Base-by-base conservation (phyloP, 2,888 invertebrate genomes). In the Griposia aprilina region DNA sequence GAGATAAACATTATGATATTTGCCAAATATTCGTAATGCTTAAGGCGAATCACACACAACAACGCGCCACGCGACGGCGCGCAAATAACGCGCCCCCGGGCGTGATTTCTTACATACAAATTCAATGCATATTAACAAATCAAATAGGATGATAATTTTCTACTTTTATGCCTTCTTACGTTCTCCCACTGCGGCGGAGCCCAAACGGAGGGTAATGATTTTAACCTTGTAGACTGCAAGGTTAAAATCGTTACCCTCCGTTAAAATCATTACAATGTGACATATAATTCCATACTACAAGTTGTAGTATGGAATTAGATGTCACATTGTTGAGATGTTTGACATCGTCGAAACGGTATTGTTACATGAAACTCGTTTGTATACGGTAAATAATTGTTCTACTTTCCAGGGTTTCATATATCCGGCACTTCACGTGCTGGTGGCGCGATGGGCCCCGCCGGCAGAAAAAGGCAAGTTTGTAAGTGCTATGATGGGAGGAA, bases 391-490 rank as follows among this genome's bases (percentile, higher is more conserved):
- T 78, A 52, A 76, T 88, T 81, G 69, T 82, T 60, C 60, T 73
- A 74, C 71, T 78, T 94, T 94, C 68, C 90, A 97, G 96, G 98
- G 98, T 17, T 95, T 97, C 41, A 93, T 97, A 45, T 98, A 98
- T 92, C 98, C 98, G 5, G 96, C 97, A 8, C 95, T 97, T 17
- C 98, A 98, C 85, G 97, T 97, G 7, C 90, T 98, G 78, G 97
- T 98, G 8, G 98, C 98, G 0, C 97, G 97, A 89, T 98, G 98
- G 98, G 97, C 98, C 0, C 98, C 98, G 0, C 98, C 98, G 2
- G 97, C 97, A n/a, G 98, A 98, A 91, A 98, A 98, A 91, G 97
- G 98, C 15, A 98, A 98, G 90, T 98, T 98, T 90, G 96, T 98
- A 1, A 97, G 98, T 88, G 97, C 98, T 0, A 95, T 98, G 89